Base-by-base conservation (phyloP, 2,113 vertebrate genomes). In the Amphiprion percula region DNA sequence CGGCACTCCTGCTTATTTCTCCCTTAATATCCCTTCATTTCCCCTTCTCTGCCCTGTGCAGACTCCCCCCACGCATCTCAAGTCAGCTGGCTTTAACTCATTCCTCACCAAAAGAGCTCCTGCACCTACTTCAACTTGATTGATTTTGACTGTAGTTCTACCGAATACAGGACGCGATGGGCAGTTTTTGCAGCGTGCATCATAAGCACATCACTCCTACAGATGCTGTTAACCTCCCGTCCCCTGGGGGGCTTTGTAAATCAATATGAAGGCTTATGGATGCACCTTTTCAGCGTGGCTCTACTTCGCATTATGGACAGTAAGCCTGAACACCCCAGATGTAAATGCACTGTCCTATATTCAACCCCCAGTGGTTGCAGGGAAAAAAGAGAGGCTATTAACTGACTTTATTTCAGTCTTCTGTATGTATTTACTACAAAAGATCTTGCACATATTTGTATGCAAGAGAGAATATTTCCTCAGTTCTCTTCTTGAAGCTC, bases 11-110 rank as follows among this genome's bases (percentile, higher is more conserved):
- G 85, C 88, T 85, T 84, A 86, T 89, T 91, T 87, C 82, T 91
- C 80, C 71, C 75, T 90, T 88, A 85, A 92, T 89, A 90, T 93
- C 80, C 88, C 74, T 92, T 94, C 87, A 93, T 93, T 91, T 92
- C 87, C 84, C 87, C 86, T 87, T 80, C 83, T 84, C 77, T 85
- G 80, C 74, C 84, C 74, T 73, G 55, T 80, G 80, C 78, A 68
- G 78, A 86, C 84, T 79, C 79, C 82, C 89, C 87, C 80, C 75
- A 88, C 83, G 87, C 87, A 80, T 78, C 78, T 74, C 73, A 84
- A 37, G 84, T 91, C 87, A 87, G 82, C 80, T 85, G 87, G 65
- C 49, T 82, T 91, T 94, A 89, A 92, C 85, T 77, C 90, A 49
- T 91, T 93, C 91, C 87, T 92, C 68, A 84, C 85, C 83, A 86